Evolutionary conservation across 2,113 vertebrate species (phyloP).

Genomic region (Silurus glanis): DNA sequence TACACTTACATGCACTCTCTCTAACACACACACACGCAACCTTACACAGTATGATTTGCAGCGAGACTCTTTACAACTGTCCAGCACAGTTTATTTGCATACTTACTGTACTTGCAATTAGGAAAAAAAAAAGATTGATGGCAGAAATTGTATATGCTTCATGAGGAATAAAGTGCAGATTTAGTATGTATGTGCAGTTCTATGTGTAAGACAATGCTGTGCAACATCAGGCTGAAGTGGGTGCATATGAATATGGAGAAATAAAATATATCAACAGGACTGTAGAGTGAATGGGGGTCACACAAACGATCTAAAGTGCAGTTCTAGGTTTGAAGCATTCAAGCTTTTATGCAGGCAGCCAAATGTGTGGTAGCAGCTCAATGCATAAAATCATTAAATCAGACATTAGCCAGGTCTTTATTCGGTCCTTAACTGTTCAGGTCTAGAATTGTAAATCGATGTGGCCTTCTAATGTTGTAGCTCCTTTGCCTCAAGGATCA

Average conservation of each 20-base stretch:
- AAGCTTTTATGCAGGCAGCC: background rate
- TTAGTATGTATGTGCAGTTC: background rate
- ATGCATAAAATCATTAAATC: background rate
- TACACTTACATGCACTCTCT: background rate
- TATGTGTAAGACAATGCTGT: background rate
- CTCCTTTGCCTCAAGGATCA: background rate
- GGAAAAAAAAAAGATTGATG: background rate
- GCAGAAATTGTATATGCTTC: background rate
- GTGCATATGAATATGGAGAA: background rate
- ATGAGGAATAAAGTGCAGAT: background rate
- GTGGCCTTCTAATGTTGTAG: background rate
- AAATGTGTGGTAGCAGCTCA: too few species aligned
- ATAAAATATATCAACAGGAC: background rate
- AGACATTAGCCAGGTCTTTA: background rate
- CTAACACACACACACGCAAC: background rate
- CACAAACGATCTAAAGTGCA: background rate
- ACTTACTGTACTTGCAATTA: background rate
- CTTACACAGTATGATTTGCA: background rate
- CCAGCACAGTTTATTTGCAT: background rate
- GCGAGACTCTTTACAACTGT: background rate
- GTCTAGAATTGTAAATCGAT: background rate
- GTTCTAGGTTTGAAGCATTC: background rate
- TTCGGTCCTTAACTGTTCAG: background rate
- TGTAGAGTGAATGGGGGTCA: background rate
- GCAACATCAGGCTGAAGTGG: background rate